Conservation (phyloP, 2,113 vertebrate genomes). For the Sarotherodon lohbergeri region DNA sequence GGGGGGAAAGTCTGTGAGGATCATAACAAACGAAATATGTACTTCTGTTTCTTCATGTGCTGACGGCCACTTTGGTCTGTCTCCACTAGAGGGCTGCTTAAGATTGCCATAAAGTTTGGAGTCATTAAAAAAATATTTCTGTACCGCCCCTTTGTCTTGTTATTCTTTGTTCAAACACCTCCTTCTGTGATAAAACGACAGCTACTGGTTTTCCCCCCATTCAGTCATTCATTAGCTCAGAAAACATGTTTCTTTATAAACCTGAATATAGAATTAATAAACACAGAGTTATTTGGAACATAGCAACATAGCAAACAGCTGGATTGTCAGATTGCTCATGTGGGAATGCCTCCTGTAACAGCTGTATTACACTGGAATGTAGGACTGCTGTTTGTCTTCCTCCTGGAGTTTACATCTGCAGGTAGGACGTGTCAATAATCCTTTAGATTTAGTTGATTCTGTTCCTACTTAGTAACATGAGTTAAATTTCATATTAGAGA, state of each 20-base stretch:
- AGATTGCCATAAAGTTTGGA: background rate
- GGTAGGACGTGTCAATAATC: background rate
- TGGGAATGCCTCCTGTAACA: background rate
- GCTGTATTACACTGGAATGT: background rate
- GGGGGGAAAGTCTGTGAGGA: background rate
- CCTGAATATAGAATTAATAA: background rate
- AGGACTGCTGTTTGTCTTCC: background rate
- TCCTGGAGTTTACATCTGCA: accelerated
- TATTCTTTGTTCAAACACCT: background rate
- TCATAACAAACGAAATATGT: accelerated
- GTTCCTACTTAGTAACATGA: accelerated
- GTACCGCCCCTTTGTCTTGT: background rate
- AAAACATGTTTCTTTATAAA: background rate
- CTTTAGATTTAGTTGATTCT: background rate
- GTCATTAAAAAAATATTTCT: accelerated
- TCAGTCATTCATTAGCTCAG: background rate
- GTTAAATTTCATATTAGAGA: background rate
- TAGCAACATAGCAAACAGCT: background rate
- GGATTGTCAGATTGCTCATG: background rate
- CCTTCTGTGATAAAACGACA: background rate
- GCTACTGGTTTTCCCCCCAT: accelerated
- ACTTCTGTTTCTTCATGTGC: background rate
- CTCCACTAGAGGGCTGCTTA: background rate
- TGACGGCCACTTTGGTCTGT: accelerated
- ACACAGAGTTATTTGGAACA: background rate